A percentile compares a stretch with the other conserved stretches of the same genome.
phyloP scores from a whole-genome alignment of 2,113 vertebrate species.

The Platanista minor region DNA sequence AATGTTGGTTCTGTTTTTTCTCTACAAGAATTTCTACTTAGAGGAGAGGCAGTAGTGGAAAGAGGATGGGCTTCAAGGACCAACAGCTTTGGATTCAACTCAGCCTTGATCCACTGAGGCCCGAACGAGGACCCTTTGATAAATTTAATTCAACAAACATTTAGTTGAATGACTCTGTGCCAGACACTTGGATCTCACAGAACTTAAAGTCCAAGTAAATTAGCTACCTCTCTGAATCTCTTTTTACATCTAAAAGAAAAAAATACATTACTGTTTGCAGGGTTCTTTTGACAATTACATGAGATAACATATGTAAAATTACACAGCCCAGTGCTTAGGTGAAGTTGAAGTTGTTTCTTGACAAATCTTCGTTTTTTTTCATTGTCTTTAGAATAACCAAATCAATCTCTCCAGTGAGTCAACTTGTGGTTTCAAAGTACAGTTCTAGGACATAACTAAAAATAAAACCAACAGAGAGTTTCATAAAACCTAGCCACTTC shows the following conservation, averaged over 20 bases:
- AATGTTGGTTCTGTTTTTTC: not conserved
- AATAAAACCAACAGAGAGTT: constrained; percentile 12
- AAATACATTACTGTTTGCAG: not conserved
- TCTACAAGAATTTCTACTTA: not conserved
- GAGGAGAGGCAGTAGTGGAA: not conserved
- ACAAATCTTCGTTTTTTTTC: not conserved
- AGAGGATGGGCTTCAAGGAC: not conserved
- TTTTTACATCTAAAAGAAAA: not conserved
- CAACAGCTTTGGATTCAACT: not conserved
- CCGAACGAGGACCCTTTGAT: not conserved
- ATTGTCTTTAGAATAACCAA: not conserved
- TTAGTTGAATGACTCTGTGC: not conserved
- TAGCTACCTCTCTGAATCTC: not conserved
- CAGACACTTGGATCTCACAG: not conserved
- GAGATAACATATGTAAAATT: not conserved
- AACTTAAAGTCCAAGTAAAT: not conserved
- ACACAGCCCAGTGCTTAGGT: not conserved
- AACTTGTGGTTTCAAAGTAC: constrained; percentile 6
- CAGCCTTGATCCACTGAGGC: not conserved
- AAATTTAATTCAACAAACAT: not conserved
- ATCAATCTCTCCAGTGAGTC: not conserved
- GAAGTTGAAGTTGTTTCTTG: not conserved
- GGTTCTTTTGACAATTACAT: not conserved
- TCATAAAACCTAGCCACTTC: not conserved
- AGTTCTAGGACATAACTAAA: not conserved